These are phyloP conservation scores for Salvator merianae DNA, from an alignment of 2,113 vertebrate species.

Conservation along the genomic window DNA sequence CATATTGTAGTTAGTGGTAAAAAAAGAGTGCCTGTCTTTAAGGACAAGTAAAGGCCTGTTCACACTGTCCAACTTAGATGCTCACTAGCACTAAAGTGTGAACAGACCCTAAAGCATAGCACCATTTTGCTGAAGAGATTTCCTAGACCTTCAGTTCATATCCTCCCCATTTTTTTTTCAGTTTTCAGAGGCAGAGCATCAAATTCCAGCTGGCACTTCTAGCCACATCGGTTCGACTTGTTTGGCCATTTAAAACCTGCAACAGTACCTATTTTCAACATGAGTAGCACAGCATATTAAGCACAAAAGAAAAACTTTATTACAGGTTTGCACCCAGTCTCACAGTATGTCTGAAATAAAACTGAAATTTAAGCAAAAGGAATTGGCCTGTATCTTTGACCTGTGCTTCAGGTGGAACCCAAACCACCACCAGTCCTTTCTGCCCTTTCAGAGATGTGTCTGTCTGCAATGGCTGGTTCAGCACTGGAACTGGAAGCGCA, in stretches of 20 bases:
- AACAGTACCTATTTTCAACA: not conserved
- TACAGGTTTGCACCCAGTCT: not conserved
- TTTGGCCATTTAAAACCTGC: not conserved
- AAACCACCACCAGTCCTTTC: not conserved
- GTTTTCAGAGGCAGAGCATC: not conserved
- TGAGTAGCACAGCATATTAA: not conserved
- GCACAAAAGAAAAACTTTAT: not conserved
- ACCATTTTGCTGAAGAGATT: not conserved
- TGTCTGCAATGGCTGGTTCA: not conserved
- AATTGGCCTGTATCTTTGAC: not conserved
- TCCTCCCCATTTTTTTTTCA: not conserved
- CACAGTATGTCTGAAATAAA: not conserved
- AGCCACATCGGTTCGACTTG: not conserved
- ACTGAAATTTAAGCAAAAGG: not conserved
- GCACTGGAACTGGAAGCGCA: not conserved
- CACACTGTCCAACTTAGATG: too few relatives aligned
- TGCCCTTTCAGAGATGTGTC: not conserved
- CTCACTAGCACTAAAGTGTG: too few relatives aligned
- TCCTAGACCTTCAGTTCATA: too few relatives aligned
- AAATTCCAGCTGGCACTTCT: not conserved
- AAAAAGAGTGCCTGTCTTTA: not conserved
- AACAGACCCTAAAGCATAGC: not conserved
- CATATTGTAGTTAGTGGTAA: too few relatives aligned
- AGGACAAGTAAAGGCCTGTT: not conserved
- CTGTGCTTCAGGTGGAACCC: not conserved